Percentiles rank a stretch among this genome's conserved stretches.
Conservation (phyloP, 2,113 vertebrate genomes). For the Pelodiscus sinensis region DNA sequence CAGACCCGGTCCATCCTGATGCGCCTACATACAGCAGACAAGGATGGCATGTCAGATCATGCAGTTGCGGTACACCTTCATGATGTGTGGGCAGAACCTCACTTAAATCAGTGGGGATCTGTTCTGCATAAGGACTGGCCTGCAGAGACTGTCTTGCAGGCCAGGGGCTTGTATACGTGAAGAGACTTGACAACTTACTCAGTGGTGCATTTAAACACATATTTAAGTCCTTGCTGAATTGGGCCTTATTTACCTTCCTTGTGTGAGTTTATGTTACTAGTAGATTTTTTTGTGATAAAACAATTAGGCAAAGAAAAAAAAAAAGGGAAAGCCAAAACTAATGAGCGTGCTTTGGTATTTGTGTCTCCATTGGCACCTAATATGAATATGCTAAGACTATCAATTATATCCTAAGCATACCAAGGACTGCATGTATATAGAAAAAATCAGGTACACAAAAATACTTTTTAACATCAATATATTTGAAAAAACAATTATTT, state of each 20-base stretch:
- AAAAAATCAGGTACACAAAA: neutral
- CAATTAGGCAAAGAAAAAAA: slow-evolving; percentile 3
- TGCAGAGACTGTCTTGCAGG: neutral
- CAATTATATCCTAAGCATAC: neutral
- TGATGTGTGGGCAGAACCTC: neutral
- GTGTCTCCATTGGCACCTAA: neutral
- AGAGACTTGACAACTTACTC: neutral
- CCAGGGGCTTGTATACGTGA: neutral
- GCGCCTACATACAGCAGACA: neutral
- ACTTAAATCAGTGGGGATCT: neutral
- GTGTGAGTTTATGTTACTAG: neutral
- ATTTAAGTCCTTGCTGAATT: neutral
- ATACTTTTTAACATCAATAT: neutral
- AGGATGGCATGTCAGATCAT: neutral
- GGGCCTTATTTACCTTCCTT: neutral
- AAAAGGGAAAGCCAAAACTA: neutral
- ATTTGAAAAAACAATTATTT: neutral
- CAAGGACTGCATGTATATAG: neutral
- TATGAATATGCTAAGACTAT: neutral
- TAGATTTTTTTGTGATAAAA: neutral
- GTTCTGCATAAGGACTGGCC: neutral
- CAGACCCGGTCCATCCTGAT: neutral
- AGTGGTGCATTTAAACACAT: neutral
- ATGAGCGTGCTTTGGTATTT: neutral
- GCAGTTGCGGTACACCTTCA: neutral